Evolutionary conservation across 1,140 invertebrate species (phyloP).

Genomic region (Drosophila lowei): DNA sequence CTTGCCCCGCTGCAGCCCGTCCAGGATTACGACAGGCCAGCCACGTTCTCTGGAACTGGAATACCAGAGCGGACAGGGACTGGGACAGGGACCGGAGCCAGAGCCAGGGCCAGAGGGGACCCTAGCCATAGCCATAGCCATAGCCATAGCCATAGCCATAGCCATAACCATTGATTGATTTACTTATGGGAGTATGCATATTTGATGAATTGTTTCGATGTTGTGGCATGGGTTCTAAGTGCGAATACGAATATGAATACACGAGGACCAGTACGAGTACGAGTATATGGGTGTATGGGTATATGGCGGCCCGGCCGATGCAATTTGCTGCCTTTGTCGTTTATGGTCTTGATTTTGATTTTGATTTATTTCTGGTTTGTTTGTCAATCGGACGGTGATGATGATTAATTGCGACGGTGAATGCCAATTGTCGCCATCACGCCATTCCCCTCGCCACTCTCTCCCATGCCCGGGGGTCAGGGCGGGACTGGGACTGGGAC

Average conservation of each 20-base stretch:
- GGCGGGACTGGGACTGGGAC: too few species aligned
- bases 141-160: not conserved
- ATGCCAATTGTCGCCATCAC: conserved; percentile 68
- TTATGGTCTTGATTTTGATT: conserved; percentile 67
- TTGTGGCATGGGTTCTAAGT: conserved; percentile 3
- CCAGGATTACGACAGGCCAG: conserved; percentile 18
- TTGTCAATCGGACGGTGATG: conserved; percentile 75
- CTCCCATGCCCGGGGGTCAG: conserved; percentile 51
- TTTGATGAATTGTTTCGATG: conserved; percentile 18
- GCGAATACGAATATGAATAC: too few species aligned
- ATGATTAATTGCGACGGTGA: conserved; percentile 78
- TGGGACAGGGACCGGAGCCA: too few species aligned
- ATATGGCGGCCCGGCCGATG: too few species aligned
- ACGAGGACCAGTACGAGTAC: not conserved
- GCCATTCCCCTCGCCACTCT: conserved; percentile 1
- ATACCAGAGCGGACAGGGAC: not conserved
- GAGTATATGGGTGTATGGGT: not conserved
- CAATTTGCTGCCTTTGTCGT: conserved; percentile 17
- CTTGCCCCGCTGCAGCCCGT: conserved; percentile 7
- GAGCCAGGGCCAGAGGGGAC: too few species aligned
- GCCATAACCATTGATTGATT: conserved; percentile 57
- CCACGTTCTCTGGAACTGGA: conserved; percentile 14
- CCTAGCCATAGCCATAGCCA: too few species aligned
- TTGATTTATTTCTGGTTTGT: conserved; percentile 78
- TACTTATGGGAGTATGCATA: conserved; percentile 8